These are phyloP conservation scores for Cirrhinus molitorella DNA, from an alignment of 2,797 vertebrate genomes.

Conservation along the genomic window DNA sequence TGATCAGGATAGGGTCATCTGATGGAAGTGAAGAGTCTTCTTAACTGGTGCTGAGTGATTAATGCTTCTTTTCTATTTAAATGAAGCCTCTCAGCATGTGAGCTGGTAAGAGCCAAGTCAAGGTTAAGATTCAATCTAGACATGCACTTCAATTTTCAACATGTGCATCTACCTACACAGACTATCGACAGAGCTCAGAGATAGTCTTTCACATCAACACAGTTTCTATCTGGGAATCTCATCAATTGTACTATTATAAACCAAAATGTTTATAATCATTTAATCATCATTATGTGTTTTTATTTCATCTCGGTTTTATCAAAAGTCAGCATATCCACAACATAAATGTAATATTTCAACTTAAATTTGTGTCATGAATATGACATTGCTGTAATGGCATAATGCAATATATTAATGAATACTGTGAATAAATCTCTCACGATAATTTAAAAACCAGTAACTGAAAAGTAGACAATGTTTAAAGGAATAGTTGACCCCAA, in stretches of 20 bases:
- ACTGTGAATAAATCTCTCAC: not conserved
- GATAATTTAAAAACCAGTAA: no score
- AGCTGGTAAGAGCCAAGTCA: not conserved
- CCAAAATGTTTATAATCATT: not conserved
- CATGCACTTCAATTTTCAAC: not conserved
- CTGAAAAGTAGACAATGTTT: no score
- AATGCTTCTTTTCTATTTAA: not conserved
- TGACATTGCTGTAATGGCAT: not conserved
- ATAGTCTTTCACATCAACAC: not conserved
- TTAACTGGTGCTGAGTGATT: conserved; percentile 6
- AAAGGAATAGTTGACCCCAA: no score
- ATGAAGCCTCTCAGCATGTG: not conserved
- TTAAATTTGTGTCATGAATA: not conserved
- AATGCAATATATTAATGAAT: no score
- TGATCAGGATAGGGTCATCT: not conserved
- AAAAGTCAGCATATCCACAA: no score
- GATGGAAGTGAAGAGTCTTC: not conserved
- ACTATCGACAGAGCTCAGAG: not conserved
- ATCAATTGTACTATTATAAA: not conserved
- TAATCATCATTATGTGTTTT: no score
- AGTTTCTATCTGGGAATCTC: not conserved
- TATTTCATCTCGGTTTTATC: no score
- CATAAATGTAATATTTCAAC: no score
- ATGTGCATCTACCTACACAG: not conserved
- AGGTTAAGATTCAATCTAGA: conserved; percentile 1